Conservation (phyloP, 2,113 vertebrate genomes). For the Pantherophis guttatus region DNA sequence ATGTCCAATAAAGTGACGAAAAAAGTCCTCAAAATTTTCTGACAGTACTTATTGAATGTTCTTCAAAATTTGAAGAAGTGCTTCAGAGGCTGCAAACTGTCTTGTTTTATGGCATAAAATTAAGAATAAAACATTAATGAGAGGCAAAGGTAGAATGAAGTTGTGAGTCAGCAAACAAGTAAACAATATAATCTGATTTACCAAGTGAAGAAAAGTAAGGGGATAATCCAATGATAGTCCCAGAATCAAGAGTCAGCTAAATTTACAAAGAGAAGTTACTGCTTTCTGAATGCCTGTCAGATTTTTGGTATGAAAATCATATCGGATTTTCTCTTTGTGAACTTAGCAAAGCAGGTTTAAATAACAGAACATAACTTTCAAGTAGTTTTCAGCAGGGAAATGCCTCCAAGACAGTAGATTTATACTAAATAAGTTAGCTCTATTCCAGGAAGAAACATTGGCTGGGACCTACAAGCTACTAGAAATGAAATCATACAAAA, state of each 20-base stretch:
- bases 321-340: neutral
- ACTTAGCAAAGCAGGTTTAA: neutral
- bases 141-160: neutral
- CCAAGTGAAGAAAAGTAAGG: neutral
- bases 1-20: neutral
- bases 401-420: neutral
- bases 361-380: neutral
- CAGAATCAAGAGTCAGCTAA: neutral
- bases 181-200: neutral
- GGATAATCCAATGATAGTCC: neutral
- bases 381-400: neutral
- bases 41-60: neutral
- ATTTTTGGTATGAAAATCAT: neutral
- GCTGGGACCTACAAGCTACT: neutral
- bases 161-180: neutral
- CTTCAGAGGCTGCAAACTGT: neutral
- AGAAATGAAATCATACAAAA: neutral
- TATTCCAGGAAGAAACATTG: neutral
- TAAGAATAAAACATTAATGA: neutral
- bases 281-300: neutral
- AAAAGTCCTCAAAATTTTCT: neutral
- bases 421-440: neutral
- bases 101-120: neutral
- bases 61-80: neutral
- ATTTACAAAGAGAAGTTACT: neutral